Base-by-base conservation (phyloP, 2,113 vertebrate genomes). In the Osmerus mordax region DNA sequence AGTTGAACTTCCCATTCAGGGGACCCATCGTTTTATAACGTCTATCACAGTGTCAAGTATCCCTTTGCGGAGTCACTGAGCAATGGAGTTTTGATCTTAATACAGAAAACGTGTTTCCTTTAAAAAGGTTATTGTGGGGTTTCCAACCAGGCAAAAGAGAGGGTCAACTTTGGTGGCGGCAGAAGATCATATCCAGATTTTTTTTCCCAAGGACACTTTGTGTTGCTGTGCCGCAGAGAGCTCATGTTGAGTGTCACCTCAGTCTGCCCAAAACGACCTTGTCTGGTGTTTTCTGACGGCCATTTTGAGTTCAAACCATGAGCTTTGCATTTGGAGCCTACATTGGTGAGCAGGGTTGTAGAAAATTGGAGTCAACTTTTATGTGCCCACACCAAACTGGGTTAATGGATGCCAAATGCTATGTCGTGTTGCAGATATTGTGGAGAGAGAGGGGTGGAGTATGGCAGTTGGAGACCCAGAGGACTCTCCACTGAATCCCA, bases 321-420 rank as follows among this genome's bases (percentile, higher is more conserved):
- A 28, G 19, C 16, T 4, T 19, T 65, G 15, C 25, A 70, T 73
- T 59, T 64, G 18, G 15, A 32, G 28, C 4, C 25, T 29, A 25
- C 41, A 76, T 73, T 41, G 65, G 36, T 12, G 21, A 69, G 60
- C 69, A 41, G 23, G 52, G 79, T 79, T 77, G 70, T 41, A 67
- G 69, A 53, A 71, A 62, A 65, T 70, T 69, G 16, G 73, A 81
- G 67, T 79, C 55, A 73, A 83, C 65, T 63, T 79, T 78, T 78
- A 76, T 85, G 67, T 74, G 62, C 68, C 53, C 58, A 60, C 65
- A 72, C 29, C 54, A 41, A 66, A 66, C 29, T 55, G 75, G 41
- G 51, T 29, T 76, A 86, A 79, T 71, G 61, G 70, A 74, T 69
- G 77, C 81, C 79, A 84, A 86, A 82, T 87, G 82, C 62, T 23